phyloP scores from a whole-genome alignment of 2,113 vertebrate species.

The Neomonachus schauinslandi region DNA sequence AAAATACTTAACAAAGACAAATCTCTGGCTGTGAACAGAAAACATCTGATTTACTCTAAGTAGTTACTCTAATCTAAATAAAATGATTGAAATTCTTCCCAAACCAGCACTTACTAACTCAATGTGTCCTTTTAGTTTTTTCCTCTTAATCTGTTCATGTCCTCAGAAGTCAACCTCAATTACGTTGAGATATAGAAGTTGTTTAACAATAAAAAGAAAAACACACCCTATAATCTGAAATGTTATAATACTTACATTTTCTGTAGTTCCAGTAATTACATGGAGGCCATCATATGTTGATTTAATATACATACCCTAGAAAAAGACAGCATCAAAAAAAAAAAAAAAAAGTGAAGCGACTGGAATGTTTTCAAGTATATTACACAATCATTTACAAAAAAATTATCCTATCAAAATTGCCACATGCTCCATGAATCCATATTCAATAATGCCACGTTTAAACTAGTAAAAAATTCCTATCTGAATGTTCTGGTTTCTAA shows the following conservation, averaged over 20 bases:
- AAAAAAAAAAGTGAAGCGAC: slow-evolving; percentile 85
- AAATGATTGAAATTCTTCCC: slow-evolving; percentile 12
- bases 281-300: slow-evolving; percentile 98
- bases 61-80: slow-evolving; percentile 41
- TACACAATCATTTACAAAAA: slow-evolving; percentile 75
- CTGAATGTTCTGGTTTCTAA: slow-evolving; percentile 55
- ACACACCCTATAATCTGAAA: slow-evolving; percentile 76
- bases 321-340: slow-evolving; percentile 87
- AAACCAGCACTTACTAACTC: slow-evolving; percentile 30
- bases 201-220: slow-evolving; percentile 48
- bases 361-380: slow-evolving; percentile 81
- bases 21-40: slow-evolving; percentile 56
- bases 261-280: slow-evolving; percentile 98
- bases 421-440: slow-evolving; percentile 23
- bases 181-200: slow-evolving; percentile 26
- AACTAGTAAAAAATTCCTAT: slow-evolving; percentile 61
- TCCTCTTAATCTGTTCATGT: neutral
- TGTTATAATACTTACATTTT: slow-evolving; percentile 93
- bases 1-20: slow-evolving; percentile 65
- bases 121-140: slow-evolving; percentile 22
- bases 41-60: slow-evolving; percentile 52
- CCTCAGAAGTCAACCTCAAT: slow-evolving; percentile 29
- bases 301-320: slow-evolving; percentile 99
- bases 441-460: neutral
- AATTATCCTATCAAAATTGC: slow-evolving; percentile 37